Conservation (phyloP, 2,888 invertebrate species). For the Callyntrura guangdongensis region DNA sequence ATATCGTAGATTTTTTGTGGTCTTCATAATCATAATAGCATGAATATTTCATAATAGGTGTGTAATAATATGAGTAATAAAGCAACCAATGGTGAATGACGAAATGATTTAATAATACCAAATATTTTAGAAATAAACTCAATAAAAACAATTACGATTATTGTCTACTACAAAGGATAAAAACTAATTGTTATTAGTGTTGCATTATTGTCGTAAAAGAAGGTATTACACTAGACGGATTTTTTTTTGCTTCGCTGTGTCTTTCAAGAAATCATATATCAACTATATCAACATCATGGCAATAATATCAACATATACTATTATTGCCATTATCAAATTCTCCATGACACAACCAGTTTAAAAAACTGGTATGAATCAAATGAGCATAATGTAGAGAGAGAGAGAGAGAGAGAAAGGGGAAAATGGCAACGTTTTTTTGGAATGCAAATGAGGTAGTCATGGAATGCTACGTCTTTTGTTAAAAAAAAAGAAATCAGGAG, state of each 20-base stretch:
- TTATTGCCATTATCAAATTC: conserved; percentile 20
- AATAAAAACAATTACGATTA: conserved; percentile 34
- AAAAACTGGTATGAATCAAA: conserved; percentile 29
- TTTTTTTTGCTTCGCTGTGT: background rate
- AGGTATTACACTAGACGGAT: conserved; percentile 8
- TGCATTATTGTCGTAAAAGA: conserved; percentile 26
- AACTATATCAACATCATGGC: too few species aligned
- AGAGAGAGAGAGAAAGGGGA: conserved; percentile 13
- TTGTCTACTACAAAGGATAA: background rate
- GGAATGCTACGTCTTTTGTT: conserved; percentile 46
- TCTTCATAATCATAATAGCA: conserved; percentile 3
- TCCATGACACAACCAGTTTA: conserved; percentile 46
- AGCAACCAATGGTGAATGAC: conserved; percentile 29
- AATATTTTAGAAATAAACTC: background rate
- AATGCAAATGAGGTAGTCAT: conserved; percentile 21
- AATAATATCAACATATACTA: too few species aligned
- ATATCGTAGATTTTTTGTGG: background rate
- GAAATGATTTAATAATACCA: conserved; percentile 25
- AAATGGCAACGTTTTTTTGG: conserved; percentile 42
- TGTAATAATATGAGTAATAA: conserved; percentile 10
- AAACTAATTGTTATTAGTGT: background rate
- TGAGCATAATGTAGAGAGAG: background rate
- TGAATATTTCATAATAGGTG: conserved; percentile 40
- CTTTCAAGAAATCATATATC: background rate
- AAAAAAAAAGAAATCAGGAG: background rate